Evolutionary conservation across 1,140 invertebrate species (phyloP), one percentile per base, ranked within the genome.

Genomic region (Drosophila tani): DNA sequence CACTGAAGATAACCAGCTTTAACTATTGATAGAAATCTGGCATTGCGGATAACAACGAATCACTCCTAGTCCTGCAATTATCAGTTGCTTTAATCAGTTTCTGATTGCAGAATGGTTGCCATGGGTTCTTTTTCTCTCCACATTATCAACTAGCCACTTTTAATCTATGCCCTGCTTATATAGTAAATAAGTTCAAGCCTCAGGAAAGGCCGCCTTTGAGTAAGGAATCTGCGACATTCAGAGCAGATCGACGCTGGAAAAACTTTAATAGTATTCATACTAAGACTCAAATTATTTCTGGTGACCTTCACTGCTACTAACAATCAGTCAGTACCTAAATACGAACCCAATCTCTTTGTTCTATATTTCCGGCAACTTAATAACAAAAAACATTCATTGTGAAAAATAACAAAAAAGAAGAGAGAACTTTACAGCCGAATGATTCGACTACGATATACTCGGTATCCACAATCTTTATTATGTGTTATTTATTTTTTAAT

Each of bases 81-180:
- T 69, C 47, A 68, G 63, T 32, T 43, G n/a, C 15, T 9, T 27
- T 63, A 60, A 67, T 67, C 57, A 47, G 3, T 27, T 47, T 47
- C n/a, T 21, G 9, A 17, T 17, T 24, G 12, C 55, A 63, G 4
- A n/a, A 11, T 9, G 14, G 58, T 66, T 66, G 21, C 64, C 57
- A 63, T 27, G 58, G 32, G 57, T 12, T 21, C 2, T 24, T 40
- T 40, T 40, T 50, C 6, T 27, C 24, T 12, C 15, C 17, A 12
- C 38, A 9, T 60, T 46, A 19, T 66, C 29, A 46, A 35, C 29
- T n/a, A 24, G 14, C 5, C 14, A 14, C n/a, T 43, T 24, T n/a
- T 0, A 21, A n/a, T 24, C 15, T 38, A 15, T 24, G 6, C 9
- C 14, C 27, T n/a, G 9, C 17, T 38, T 8, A 7, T 45, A 15